phyloP scores from a whole-genome alignment of 1,140 invertebrate genomes.

The Caenorhabditis tropicalis region DNA sequence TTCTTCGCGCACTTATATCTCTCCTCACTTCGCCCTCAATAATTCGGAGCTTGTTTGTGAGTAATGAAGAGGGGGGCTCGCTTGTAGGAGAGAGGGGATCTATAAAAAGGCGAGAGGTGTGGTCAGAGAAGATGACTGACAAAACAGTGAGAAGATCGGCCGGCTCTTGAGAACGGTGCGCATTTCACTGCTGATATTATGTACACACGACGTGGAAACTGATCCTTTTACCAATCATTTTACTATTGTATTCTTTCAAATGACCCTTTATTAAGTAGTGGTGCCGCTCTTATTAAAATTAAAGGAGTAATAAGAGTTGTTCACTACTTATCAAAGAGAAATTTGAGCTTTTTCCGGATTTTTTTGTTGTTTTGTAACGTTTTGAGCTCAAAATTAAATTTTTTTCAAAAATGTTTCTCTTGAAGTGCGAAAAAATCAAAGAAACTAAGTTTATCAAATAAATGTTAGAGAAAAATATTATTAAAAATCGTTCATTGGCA shows the following conservation, averaged over 20 bases:
- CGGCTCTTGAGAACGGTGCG: slow-evolving; percentile 13
- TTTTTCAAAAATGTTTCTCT: no score
- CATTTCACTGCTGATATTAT: slow-evolving; percentile 22
- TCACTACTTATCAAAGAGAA: slow-evolving; percentile 44
- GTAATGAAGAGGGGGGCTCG: slow-evolving; percentile 24
- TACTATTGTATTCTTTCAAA: background rate
- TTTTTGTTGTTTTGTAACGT: no score
- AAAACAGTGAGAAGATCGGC: slow-evolving; percentile 23
- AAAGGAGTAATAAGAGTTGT: slow-evolving; percentile 11
- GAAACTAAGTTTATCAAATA: no score
- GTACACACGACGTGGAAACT: background rate
- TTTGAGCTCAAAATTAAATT: no score
- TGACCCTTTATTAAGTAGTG: slow-evolving; percentile 32
- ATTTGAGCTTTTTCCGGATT: background rate
- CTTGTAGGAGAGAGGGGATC: background rate
- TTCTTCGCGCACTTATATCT: slow-evolving; percentile 34
- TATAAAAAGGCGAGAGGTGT: slow-evolving; percentile 30
- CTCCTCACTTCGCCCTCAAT: background rate
- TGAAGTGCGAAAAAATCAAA: no score
- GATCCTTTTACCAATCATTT: background rate
- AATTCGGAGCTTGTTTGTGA: slow-evolving; percentile 38
- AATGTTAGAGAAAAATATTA: no score
- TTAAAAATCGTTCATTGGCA: slow-evolving; percentile 50
- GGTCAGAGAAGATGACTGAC: slow-evolving; percentile 11
- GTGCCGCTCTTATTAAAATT: slow-evolving; percentile 43